These are phyloP conservation scores for Chlorodrepanis virens DNA, from an alignment of 2,113 vertebrate genomes.

Conservation along the genomic window DNA sequence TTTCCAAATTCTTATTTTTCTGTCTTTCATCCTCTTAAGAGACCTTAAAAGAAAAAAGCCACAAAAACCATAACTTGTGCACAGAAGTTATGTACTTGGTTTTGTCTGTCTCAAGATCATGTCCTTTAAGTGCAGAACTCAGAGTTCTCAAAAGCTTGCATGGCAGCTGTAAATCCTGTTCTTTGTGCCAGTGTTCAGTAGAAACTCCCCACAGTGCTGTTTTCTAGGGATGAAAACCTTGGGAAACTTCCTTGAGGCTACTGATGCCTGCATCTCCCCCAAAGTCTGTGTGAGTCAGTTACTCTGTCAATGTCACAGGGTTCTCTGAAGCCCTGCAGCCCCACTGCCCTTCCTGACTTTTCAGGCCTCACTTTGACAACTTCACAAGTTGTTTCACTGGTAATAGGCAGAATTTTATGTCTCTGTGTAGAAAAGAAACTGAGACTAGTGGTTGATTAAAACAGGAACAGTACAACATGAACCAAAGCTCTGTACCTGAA, in stretches of 20 bases:
- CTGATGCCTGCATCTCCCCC: not conserved
- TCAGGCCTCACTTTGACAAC: not conserved
- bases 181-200: not conserved
- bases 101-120: not conserved
- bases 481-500: not conserved
- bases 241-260: not conserved
- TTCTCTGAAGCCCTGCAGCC: not conserved
- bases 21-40: not conserved
- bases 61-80: not conserved
- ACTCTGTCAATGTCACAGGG: rapidly evolving
- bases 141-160: not conserved
- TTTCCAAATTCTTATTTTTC: not conserved
- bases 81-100: not conserved
- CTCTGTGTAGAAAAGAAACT: not conserved
- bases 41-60: not conserved
- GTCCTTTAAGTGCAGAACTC: not conserved
- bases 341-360: not conserved
- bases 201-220: not conserved
- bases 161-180: not conserved
- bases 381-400: not conserved
- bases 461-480: not conserved
- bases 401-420: not conserved
- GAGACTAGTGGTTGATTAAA: not conserved
- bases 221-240: not conserved
- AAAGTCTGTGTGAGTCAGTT: not conserved